Conservation (phyloP, 1,140 invertebrate genomes). For the Lepidurus apus region DNA sequence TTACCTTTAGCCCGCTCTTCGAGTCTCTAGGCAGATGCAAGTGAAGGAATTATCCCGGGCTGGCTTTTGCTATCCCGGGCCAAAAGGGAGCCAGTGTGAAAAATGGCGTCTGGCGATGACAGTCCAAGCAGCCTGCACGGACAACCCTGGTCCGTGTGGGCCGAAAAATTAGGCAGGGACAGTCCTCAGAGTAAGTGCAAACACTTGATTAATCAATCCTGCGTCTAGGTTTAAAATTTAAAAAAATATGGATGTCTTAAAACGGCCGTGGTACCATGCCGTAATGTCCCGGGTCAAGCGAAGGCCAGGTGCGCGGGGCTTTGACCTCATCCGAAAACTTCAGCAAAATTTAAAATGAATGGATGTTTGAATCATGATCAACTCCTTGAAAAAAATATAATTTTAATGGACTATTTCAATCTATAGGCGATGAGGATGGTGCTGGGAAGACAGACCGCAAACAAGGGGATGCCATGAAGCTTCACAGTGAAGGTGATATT, state of each 20-base stretch:
- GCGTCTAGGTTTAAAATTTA: constrained; percentile 9
- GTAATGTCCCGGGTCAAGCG: constrained; percentile 6
- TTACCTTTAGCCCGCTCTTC: background rate
- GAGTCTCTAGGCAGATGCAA: background rate
- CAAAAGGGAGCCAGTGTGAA: constrained; percentile 24
- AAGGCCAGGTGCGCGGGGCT: constrained; percentile 19
- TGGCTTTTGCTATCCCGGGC: constrained; percentile 17
- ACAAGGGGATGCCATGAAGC: constrained; percentile 14
- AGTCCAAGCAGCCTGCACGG: constrained; percentile 47
- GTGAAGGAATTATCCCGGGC: constrained; percentile 2
- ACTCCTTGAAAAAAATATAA: background rate
- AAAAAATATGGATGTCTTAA: constrained; percentile 9
- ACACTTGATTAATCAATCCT: constrained; percentile 14
- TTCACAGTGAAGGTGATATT: constrained; percentile 29
- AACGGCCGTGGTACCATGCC: background rate
- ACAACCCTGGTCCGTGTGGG: constrained; percentile 46
- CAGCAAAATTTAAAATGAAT: background rate
- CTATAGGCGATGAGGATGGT: background rate
- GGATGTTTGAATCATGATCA: constrained; percentile 24
- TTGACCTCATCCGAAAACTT: background rate
- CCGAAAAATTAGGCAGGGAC: constrained; percentile 39
- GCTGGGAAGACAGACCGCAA: background rate
- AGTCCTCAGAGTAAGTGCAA: constrained; percentile 38
- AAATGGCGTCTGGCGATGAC: constrained; percentile 39
- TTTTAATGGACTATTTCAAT: background rate